phyloP scores from a whole-genome alignment of 1,140 invertebrate species.

The Papilio polytes region DNA sequence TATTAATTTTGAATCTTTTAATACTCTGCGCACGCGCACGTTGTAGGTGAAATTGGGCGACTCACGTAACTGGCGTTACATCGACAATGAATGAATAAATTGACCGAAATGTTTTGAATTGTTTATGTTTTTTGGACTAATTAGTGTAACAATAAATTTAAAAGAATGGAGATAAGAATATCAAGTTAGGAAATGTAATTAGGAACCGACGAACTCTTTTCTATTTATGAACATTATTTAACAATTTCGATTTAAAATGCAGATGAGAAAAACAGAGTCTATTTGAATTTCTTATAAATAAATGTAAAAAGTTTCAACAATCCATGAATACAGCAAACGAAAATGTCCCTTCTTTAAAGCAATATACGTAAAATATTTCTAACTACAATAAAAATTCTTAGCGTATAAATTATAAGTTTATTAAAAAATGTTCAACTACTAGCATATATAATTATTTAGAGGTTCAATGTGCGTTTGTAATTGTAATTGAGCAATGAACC shows the following conservation, averaged over 20 bases:
- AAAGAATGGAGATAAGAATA: no score
- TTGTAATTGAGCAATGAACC: neutral
- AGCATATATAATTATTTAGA: neutral
- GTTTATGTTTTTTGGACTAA: neutral
- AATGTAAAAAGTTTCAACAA: no score
- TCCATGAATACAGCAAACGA: no score
- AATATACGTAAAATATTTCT: no score
- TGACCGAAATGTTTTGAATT: conserved; percentile 10
- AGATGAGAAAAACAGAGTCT: neutral
- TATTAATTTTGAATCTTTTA: neutral
- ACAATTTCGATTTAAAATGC: neutral
- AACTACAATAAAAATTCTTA: no score
- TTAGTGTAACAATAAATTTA: neutral
- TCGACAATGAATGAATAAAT: conserved; percentile 3
- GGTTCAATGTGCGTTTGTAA: conserved; percentile 10
- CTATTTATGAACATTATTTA: neutral
- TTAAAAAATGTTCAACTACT: no score
- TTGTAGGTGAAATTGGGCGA: conserved; percentile 3
- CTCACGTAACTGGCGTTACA: conserved; percentile 24
- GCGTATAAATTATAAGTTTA: no score
- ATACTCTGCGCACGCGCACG: neutral
- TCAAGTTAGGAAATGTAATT: neutral
- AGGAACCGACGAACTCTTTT: neutral
- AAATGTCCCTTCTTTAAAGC: no score
- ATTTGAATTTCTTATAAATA: no score